phyloP scores from a whole-genome alignment of 1,140 invertebrate genomes.

The Glossosoma conforme region DNA sequence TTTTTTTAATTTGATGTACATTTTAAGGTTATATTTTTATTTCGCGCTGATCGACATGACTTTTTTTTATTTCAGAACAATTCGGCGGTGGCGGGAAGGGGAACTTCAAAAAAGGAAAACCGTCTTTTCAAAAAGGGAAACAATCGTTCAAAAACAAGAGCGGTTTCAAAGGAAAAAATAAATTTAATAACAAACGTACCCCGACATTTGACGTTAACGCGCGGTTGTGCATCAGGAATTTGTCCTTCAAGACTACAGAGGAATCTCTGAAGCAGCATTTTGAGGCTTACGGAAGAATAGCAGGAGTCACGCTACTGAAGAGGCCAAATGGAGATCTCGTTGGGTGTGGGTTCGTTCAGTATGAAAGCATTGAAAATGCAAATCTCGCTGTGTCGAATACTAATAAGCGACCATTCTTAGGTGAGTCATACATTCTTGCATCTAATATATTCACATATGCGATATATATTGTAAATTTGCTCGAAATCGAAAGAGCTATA shows the following conservation, averaged over 20 bases:
- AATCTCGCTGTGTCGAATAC: slow-evolving; percentile 14
- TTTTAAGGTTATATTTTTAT: too few relatives aligned
- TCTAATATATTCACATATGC: too few relatives aligned
- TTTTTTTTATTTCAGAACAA: slow-evolving; percentile 9
- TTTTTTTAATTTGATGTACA: too few relatives aligned
- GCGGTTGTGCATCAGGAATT: slow-evolving; percentile 41
- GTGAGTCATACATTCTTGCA: slow-evolving; percentile 12
- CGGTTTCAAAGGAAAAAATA: slow-evolving; percentile 11
- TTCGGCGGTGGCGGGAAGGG: slow-evolving; percentile 3
- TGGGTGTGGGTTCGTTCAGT: slow-evolving; percentile 66
- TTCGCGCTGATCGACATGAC: too few relatives aligned
- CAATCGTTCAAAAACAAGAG: slow-evolving; percentile 18
- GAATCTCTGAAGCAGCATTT: slow-evolving; percentile 56
- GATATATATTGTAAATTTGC: too few relatives aligned
- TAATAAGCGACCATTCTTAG: slow-evolving; percentile 26
- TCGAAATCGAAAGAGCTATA: too few relatives aligned
- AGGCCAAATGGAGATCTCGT: slow-evolving; percentile 60
- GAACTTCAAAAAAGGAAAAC: slow-evolving; percentile 4
- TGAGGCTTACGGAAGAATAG: slow-evolving; percentile 56
- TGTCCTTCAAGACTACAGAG: slow-evolving; percentile 55
- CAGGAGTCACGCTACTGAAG: slow-evolving; percentile 59
- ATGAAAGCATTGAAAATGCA: slow-evolving; percentile 20
- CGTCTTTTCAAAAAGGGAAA: slow-evolving; percentile 8
- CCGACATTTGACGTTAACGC: slow-evolving; percentile 29
- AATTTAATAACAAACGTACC: slow-evolving; percentile 14